phyloP scores from a whole-genome alignment of 2,888 invertebrate genomes.

The Machimus rusticus region DNA sequence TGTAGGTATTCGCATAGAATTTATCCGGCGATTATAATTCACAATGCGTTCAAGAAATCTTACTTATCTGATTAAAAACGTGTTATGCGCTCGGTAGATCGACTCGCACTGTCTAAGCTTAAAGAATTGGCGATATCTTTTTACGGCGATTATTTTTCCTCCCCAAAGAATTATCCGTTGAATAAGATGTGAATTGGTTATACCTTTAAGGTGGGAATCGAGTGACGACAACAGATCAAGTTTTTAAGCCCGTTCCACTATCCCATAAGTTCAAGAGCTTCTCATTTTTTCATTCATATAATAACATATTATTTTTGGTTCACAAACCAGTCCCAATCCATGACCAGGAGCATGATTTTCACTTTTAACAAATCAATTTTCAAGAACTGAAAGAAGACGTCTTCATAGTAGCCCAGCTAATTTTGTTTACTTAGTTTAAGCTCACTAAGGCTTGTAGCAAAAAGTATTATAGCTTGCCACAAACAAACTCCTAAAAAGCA shows the following conservation, averaged over 20 bases:
- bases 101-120: neutral
- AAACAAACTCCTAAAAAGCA: neutral
- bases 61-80: neutral
- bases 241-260: neutral
- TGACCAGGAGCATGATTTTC: neutral
- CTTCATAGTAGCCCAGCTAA: neutral
- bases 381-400: neutral
- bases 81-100: conserved; percentile 12
- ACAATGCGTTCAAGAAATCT: neutral
- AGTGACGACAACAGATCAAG: neutral
- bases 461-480: neutral
- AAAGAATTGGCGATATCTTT: neutral
- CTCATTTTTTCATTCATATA: neutral
- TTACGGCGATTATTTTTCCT: neutral
- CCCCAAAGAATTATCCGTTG: conserved; percentile 1
- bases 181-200: neutral
- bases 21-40: neutral
- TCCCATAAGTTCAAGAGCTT: neutral
- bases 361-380: neutral
- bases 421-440: neutral
- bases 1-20: neutral
- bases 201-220: neutral
- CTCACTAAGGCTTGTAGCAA: neutral
- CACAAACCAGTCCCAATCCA: neutral
- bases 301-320: neutral